Base-by-base conservation (phyloP, 2,113 vertebrate genomes). In the Spheniscus mendiculus region DNA sequence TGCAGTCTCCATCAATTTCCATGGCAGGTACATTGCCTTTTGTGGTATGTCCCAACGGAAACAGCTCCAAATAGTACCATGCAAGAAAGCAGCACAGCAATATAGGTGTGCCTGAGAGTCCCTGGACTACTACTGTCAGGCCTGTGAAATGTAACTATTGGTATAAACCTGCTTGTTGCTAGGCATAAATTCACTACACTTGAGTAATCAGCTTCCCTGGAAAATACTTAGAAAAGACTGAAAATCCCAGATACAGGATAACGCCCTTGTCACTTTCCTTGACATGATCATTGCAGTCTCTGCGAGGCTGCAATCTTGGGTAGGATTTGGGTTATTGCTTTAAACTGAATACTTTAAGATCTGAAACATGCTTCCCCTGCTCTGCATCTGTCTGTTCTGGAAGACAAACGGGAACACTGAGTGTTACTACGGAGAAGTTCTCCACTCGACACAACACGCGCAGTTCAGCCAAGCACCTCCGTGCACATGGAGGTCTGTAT, bases 371-470 rank as follows among this genome's bases (percentile, higher is more conserved):
- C 14, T 72, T 90, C 13, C 7, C 1, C 21, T 85, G 29, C 14
- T 72, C 32, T 67, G 27, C 42, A 18, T 50, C 32, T 44, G 6
- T 72, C 45, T 52, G 18, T 50, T 86, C 30, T 45, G 45, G 59
- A 81, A 36, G 36, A 45, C 9, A 67, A 78, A 86, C 1, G 5
- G 14, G 49, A 65, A 12, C 21, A 66, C 5, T 36, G 40, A 23
- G 14, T 58, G 27, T 14, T 58, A 19, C 26, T 59, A 3, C 0
- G 1, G 10, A 70, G 47, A 85, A 90, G 27, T 17, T 61, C 52
- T 77, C 63, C 34, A 26, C 36, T 81, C 0, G 0, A 12, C 15
- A n/a, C 11, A 9, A 78, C 27, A 44, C 14, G 19, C 27, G 4
- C 30, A 34, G 19, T 16, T 86, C 47, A 67, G 5, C 9, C 2